phyloP scores from a whole-genome alignment of 2,797 vertebrate species.

The Sylvilagus floridanus region DNA sequence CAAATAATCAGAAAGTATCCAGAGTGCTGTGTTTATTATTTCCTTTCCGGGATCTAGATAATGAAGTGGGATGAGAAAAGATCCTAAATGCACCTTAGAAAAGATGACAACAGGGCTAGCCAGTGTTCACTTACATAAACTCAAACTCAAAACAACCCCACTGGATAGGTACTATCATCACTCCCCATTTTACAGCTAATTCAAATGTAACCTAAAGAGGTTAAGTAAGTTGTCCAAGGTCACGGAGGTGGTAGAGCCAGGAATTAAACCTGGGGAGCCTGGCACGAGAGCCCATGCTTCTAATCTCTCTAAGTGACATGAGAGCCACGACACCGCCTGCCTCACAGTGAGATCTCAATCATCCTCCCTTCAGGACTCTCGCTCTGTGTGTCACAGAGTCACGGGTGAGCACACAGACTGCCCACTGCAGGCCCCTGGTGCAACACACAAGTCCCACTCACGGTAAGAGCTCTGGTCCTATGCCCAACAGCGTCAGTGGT shows the following conservation, averaged over 20 bases:
- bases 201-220: background rate
- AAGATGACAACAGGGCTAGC: background rate
- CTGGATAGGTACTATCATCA: constrained; percentile 14
- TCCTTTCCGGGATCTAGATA: constrained; percentile 35
- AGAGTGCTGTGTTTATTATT: constrained; percentile 54
- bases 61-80: constrained; percentile 37
- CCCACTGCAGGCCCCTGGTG: background rate
- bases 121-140: constrained; percentile 30
- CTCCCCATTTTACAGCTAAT: constrained; percentile 39
- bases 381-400: background rate
- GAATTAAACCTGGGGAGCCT: constrained; percentile 41
- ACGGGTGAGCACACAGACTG: background rate
- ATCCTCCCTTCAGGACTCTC: background rate
- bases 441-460: background rate
- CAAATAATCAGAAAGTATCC: constrained; percentile 52
- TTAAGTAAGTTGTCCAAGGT: constrained; percentile 34
- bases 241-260: background rate
- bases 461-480: background rate
- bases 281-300: background rate
- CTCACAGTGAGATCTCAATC: background rate
- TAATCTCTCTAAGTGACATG: constrained; percentile 14
- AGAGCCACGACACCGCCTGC: background rate
- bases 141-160: constrained; percentile 25
- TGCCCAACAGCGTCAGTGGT: background rate
- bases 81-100: background rate